A percentile compares a stretch with the other conserved stretches of the same genome.
Evolutionary conservation across 2,113 vertebrate species (phyloP).

Genomic region (Chamaetylas fuelleborni): DNA sequence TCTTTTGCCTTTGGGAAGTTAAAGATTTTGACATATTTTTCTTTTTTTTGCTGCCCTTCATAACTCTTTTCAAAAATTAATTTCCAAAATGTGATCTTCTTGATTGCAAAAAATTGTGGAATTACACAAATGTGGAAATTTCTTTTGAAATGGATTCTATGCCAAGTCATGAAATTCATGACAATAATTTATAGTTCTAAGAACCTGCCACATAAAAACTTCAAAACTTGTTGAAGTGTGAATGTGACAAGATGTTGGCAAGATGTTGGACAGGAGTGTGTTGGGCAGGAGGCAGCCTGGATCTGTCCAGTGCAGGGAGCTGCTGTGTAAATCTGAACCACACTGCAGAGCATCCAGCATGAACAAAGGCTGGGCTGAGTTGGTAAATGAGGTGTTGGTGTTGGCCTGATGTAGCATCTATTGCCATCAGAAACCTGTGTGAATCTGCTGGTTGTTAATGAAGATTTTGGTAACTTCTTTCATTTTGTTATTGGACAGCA

Average conservation of each 20-base stretch:
- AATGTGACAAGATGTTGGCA: not conserved
- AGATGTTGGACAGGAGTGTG: not conserved
- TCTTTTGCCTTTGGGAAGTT: not conserved
- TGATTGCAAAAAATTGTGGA: not conserved
- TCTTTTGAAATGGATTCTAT: not conserved
- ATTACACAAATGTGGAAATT: not conserved
- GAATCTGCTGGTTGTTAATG: not conserved
- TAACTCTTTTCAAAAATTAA: not conserved
- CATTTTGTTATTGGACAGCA: not conserved
- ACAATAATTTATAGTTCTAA: not conserved
- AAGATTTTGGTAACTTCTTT: not conserved
- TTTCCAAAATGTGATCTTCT: not conserved
- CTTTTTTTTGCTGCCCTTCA: not conserved
- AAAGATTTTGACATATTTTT: not conserved
- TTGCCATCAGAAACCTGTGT: not conserved
- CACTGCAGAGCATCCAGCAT: fast-evolving
- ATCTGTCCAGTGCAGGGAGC: not conserved
- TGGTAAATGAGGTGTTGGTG: not conserved
- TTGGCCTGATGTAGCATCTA: not conserved
- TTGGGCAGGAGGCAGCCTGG: not conserved
- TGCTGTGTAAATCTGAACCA: not conserved
- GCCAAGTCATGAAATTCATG: not conserved
- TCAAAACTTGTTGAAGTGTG: not conserved
- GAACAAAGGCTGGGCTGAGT: fast-evolving
- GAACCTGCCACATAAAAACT: not conserved